Evolutionary conservation across 2,113 vertebrate species (phyloP).

Genomic region (Penelope pileata): DNA sequence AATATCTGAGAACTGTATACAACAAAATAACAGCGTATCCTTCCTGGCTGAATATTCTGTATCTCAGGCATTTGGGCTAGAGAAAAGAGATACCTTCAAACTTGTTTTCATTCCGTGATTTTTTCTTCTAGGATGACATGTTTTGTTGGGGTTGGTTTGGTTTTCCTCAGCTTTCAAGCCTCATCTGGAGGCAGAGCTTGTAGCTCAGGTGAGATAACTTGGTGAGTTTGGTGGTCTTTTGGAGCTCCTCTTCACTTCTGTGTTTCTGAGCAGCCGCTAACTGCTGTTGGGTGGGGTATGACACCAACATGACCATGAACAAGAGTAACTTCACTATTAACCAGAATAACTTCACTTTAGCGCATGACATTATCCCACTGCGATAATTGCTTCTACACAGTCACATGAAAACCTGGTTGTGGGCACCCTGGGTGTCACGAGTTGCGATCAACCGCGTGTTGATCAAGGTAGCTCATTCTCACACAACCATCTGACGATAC

Average conservation of each 20-base stretch:
- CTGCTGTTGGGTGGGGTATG: accelerated
- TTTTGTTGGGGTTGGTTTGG: neutral
- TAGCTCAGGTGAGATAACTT: neutral
- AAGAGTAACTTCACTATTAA: neutral
- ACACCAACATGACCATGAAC: neutral
- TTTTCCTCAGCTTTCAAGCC: neutral
- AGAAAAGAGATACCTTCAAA: neutral
- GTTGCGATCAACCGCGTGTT: neutral
- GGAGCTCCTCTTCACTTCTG: neutral
- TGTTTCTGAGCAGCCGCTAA: neutral
- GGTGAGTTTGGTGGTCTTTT: accelerated
- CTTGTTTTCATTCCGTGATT: neutral
- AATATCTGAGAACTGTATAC: neutral
- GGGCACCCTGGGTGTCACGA: neutral
- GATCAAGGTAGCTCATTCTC: neutral
- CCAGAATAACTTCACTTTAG: neutral
- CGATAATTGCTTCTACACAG: neutral
- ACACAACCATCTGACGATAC: neutral
- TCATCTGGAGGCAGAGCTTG: too few species aligned
- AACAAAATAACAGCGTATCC: neutral
- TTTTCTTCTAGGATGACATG: neutral
- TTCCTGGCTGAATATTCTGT: neutral
- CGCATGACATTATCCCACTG: neutral
- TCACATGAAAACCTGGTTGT: neutral
- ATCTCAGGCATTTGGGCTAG: neutral